Evolutionary conservation across 2,888 invertebrate species (phyloP).

Genomic region (Nineta flava): DNA sequence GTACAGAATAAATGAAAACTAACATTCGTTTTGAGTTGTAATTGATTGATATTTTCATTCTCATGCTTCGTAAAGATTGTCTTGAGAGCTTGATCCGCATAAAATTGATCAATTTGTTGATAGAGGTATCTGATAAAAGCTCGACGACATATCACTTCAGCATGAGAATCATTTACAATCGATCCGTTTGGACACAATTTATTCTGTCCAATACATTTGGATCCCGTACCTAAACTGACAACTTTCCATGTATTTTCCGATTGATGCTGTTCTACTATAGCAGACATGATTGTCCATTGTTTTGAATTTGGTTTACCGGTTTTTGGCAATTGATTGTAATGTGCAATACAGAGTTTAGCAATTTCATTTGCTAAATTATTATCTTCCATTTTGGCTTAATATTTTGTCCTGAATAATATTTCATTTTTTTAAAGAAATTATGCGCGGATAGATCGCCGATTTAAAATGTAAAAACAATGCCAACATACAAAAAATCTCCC

Average conservation of each 20-base stretch:
- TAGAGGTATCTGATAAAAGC: slow-evolving; percentile 66
- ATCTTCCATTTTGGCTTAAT: background rate
- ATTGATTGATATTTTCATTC: slow-evolving; percentile 24
- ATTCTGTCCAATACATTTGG: slow-evolving; percentile 71
- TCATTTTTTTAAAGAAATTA: too few species aligned
- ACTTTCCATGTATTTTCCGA: slow-evolving; percentile 31
- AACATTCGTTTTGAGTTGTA: slow-evolving; percentile 36
- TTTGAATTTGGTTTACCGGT: slow-evolving; percentile 58
- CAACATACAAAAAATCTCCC: too few species aligned
- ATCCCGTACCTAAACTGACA: slow-evolving; percentile 76
- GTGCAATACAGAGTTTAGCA: slow-evolving; percentile 30
- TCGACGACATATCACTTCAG: slow-evolving; percentile 74
- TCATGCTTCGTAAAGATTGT: slow-evolving; percentile 7
- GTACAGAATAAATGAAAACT: slow-evolving; percentile 74
- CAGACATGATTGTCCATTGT: slow-evolving; percentile 78
- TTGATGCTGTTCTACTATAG: slow-evolving; percentile 41
- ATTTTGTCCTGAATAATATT: too few species aligned
- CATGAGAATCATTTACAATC: slow-evolving; percentile 79
- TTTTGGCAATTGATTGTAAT: slow-evolving; percentile 49
- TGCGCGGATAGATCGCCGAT: too few species aligned
- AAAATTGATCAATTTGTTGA: slow-evolving; percentile 35
- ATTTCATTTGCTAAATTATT: background rate
- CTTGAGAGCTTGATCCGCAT: slow-evolving; percentile 16
- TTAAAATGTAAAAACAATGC: too few species aligned
- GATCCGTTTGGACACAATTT: slow-evolving; percentile 49